Percentiles rank a stretch among this genome's conserved stretches.
phyloP scores from a whole-genome alignment of 1,140 invertebrate genomes.

The Microplitis demolitor region DNA sequence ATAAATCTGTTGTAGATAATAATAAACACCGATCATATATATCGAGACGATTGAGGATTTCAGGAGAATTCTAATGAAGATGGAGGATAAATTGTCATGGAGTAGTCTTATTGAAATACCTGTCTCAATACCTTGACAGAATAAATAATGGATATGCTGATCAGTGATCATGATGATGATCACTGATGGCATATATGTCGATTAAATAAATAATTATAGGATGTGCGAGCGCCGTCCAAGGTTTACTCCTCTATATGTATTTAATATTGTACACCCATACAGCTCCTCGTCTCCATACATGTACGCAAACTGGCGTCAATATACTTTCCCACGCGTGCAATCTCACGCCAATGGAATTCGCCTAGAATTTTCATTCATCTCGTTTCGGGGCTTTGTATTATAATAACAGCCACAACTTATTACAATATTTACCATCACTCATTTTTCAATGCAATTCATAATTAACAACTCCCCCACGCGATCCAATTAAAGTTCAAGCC shows the following conservation, averaged over 20 bases:
- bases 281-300: too few relatives aligned
- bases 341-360: constrained; percentile 30
- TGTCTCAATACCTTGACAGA: constrained; percentile 27
- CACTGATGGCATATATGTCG: constrained; percentile 25
- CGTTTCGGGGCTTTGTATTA: background rate
- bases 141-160: constrained; percentile 31
- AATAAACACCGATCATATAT: background rate
- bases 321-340: constrained; percentile 38
- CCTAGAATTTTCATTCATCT: constrained; percentile 8
- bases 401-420: too few relatives aligned
- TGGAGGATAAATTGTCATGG: background rate
- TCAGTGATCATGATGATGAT: constrained; percentile 15
- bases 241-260: constrained; percentile 7
- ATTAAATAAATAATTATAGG: constrained; percentile 30
- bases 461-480: too few relatives aligned
- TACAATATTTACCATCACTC: too few relatives aligned
- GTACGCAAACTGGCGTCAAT: background rate
- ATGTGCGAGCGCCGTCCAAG: constrained; percentile 16
- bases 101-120: constrained; percentile 16
- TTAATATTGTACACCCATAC: background rate
- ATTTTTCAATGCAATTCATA: too few relatives aligned
- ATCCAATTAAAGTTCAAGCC: too few relatives aligned
- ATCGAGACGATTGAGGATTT: background rate
- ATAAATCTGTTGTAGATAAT: too few relatives aligned
- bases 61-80: constrained; percentile 1